Evolutionary conservation across 92 coral and sea anemone genomes (phyloP), one percentile per base, ranked within the genome.

Genomic region (Montipora capitata): DNA sequence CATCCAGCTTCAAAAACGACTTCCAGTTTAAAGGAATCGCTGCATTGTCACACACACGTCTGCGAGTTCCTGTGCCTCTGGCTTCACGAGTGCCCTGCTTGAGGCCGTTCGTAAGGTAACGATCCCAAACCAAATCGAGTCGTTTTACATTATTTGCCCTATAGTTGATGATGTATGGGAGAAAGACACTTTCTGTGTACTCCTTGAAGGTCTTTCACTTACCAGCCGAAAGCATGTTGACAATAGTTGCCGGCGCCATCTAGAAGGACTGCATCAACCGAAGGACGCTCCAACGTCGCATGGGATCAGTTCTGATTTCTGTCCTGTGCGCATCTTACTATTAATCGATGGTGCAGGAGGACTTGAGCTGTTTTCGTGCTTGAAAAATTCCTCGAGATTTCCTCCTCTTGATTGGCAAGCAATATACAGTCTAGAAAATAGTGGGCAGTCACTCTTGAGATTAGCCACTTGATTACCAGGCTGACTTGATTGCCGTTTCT

Each of bases 191-290:
- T 71, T 76, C 81, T 41, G 92, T 61, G 61, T 82, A 45, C 7
- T 45, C 51, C 51, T 45, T 45, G 9, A 45, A 87, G 87, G 89
- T 81, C 73, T 87, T 87, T 74, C 75, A 83, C 39, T 81, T 80
- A 65, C 85, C 88, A 77, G 94, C 89, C 39, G 74, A 20, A 51
- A 90, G 68, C 94, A 90, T 85, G 78, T 79, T 85, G 2, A 90
- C 90, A 40, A 73, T 48, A 20, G 76, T 87, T 76, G 90, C 85
- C 35, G 35, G 35, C 35, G 17, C 82, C 94, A 82, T 87, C 91
- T 11, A 87, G 75, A 59, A 91, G 69, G 35, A 68, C 62, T 64
- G 44, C 94, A 74, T 91, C 91, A 49, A 87, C 91, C 49, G 70
- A 74, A 61, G 94, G 92, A 51, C 81, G 56, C n/a, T 49, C 62